These are phyloP conservation scores for Ichneumoninae sp. DNA, from an alignment of 2,888 invertebrate species.

Conservation along the genomic window DNA sequence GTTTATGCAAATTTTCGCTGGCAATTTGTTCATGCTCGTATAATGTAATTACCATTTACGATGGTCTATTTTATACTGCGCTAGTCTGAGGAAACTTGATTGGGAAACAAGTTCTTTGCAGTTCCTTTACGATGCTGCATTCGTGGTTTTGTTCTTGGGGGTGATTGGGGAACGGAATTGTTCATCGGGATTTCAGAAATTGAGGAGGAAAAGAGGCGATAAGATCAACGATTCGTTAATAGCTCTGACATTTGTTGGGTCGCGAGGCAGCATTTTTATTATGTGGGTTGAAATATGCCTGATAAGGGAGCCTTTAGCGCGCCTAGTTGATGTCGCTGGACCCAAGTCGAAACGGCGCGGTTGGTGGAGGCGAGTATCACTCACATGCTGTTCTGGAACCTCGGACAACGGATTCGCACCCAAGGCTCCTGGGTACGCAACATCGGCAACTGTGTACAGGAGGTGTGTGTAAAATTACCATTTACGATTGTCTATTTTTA, in stretches of 20 bases:
- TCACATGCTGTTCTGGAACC: background rate
- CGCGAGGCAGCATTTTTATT: slow-evolving; percentile 52
- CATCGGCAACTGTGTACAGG: too few species aligned
- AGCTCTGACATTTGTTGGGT: slow-evolving; percentile 64
- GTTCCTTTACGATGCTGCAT: too few species aligned
- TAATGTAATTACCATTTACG: background rate
- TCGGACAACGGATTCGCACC: background rate
- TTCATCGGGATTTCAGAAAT: too few species aligned
- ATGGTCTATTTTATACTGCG: background rate
- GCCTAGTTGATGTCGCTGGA: background rate
- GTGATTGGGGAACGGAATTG: too few species aligned
- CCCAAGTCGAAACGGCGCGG: too few species aligned
- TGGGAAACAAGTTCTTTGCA: too few species aligned
- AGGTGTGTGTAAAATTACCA: too few species aligned
- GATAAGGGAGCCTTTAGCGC: slow-evolving; percentile 22
- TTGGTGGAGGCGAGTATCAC: background rate
- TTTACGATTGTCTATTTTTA: too few species aligned
- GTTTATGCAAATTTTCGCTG: background rate
- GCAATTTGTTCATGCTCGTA: slow-evolving; percentile 2
- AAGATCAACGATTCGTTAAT: slow-evolving; percentile 36
- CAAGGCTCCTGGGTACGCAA: too few species aligned
- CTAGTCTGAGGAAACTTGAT: background rate
- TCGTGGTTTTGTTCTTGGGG: too few species aligned
- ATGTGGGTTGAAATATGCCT: slow-evolving; percentile 46
- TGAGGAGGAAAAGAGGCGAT: too few species aligned